Evolutionary conservation across 2,888 invertebrate species (phyloP).

Genomic region (Chamaedrilus cognettii): DNA sequence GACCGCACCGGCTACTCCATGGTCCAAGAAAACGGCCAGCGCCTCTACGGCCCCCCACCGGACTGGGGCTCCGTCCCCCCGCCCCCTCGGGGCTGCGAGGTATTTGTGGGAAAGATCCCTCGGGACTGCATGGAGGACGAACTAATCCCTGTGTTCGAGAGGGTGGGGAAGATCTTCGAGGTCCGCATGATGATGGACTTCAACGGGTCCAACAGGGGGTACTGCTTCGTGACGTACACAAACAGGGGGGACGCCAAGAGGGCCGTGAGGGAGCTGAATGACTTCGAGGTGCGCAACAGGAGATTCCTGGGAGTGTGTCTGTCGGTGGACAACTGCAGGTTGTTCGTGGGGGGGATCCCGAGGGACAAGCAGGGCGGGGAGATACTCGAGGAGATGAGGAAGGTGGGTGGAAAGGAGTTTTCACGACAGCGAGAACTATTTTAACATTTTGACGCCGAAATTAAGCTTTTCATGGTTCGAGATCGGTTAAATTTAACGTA

Average conservation of each 20-base stretch:
- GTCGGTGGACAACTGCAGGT: slow-evolving; percentile 80
- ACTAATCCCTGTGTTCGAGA: slow-evolving; percentile 72
- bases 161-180: slow-evolving; percentile 72
- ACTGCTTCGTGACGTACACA: slow-evolving; percentile 74
- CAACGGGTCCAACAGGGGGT: slow-evolving; percentile 75
- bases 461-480: too few species aligned
- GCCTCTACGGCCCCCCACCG: slow-evolving; percentile 71
- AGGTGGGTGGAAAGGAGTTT: too few species aligned
- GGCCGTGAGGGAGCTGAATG: slow-evolving; percentile 71
- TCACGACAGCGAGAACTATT: slow-evolving; percentile 69
- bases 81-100: slow-evolving; percentile 74
- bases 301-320: slow-evolving; percentile 74
- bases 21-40: slow-evolving; percentile 78
- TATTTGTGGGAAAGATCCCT: slow-evolving; percentile 60
- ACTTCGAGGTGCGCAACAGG: slow-evolving; percentile 66
- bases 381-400: slow-evolving; percentile 65
- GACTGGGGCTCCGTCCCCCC: slow-evolving; percentile 56
- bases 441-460: too few species aligned
- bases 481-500: too few species aligned
- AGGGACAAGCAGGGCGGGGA: slow-evolving; percentile 70
- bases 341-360: slow-evolving; percentile 75
- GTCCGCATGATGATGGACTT: slow-evolving; percentile 71
- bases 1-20: slow-evolving; percentile 63
- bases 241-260: slow-evolving; percentile 65
- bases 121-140: slow-evolving; percentile 77